Conservation (phyloP, 1,140 invertebrate species). For the Portunus trituberculatus region DNA sequence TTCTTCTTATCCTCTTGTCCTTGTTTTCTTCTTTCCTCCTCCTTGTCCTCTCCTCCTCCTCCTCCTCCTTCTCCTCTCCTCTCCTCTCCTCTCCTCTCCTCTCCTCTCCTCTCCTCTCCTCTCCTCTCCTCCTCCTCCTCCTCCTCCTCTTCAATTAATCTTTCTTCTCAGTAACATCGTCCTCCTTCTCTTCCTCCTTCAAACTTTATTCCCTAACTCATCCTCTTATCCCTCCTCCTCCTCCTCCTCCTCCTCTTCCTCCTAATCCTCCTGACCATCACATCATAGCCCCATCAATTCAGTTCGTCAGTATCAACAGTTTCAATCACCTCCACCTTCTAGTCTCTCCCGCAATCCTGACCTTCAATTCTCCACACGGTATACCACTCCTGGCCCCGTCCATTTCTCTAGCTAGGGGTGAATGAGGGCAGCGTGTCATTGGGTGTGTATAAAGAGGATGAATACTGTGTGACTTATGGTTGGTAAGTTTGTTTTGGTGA, state of each 20-base stretch:
- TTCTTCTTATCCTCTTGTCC: background rate
- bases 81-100: background rate
- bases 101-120: background rate
- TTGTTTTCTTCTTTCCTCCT: background rate
- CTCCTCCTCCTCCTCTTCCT: background rate
- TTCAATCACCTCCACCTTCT: too few species aligned
- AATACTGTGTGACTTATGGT: too few species aligned
- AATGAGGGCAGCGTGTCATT: too few species aligned
- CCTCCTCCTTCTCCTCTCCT: background rate
- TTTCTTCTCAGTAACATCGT: background rate
- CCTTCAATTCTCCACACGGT: too few species aligned
- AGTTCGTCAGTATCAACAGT: too few species aligned
- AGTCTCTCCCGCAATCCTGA: too few species aligned
- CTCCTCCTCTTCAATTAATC: background rate
- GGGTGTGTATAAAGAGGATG: too few species aligned
- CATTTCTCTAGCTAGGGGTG: too few species aligned
- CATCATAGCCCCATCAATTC: background rate
- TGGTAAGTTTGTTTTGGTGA: too few species aligned
- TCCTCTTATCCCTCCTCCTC: background rate
- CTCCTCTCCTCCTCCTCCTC: background rate
- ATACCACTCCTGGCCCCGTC: too few species aligned
- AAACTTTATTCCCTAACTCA: background rate
- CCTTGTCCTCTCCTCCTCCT: background rate
- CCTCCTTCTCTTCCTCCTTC: too few species aligned
- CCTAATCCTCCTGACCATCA: background rate